Base-by-base conservation (phyloP, 2,113 vertebrate species). In the Sinocyclocheilus anshuiensis region DNA sequence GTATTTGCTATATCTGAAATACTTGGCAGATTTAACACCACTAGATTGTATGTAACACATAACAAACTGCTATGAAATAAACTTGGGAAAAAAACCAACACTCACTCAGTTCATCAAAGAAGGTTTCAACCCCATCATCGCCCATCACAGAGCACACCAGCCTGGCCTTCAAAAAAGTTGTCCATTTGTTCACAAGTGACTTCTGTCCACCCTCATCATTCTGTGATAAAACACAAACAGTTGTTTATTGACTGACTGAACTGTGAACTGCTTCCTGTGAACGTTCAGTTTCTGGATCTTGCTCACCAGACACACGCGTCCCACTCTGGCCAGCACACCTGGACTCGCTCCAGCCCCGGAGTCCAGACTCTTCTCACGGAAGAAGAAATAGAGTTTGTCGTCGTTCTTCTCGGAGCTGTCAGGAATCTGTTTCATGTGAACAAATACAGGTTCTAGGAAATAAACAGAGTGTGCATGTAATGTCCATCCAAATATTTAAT, bases 341-440 rank as follows among this genome's bases (percentile, higher is more conserved):
- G 95, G 95, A 20, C 95, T 95, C 7, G 92, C 91, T 71, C 94
- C 94, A 1, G 93, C 92, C 22, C 93, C 94, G 0, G 94, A 92
- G 87, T 96, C 96, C 53, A 95, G 90, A 59, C 92, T 95, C 89
- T 95, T 96, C 92, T 97, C 96, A 0, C 95, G 95, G 90, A 96
- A 96, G 83, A 97, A 96, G 91, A 97, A 95, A 89, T 97, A 97
- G 11, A 96, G 94, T 80, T 97, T 97, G 91, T 96, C 95, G 3
- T 97, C 96, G 16, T 95, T 96, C 87, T 90, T 94, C 90, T 96
- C 95, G 11, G 94, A 93, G 81, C 95, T 96, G 93, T 97, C 96
- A 29, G 95, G 94, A 86, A 96, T 96, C 93, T 95, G 92, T 81
- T 94, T 94, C 85, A 96, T 95, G 88, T 94, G 92, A 90, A 96